These are phyloP conservation scores for Priocnemis perturbator DNA, from an alignment of 2,888 invertebrate genomes.

Conservation along the genomic window DNA sequence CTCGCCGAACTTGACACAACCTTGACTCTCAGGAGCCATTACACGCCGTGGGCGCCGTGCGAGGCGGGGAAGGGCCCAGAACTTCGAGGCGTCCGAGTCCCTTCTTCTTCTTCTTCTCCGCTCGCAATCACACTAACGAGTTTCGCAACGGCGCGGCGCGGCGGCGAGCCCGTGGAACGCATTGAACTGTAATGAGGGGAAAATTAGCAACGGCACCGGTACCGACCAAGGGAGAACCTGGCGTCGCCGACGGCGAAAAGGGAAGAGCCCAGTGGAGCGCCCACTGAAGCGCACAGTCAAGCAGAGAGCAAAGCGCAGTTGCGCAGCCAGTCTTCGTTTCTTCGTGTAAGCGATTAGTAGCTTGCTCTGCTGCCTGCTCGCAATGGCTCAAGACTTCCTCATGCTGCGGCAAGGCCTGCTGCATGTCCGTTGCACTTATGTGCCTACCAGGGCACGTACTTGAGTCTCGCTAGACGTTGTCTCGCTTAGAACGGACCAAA, in stretches of 20 bases:
- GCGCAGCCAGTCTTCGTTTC: slow-evolving; percentile 36
- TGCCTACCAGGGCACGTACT: slow-evolving; percentile 31
- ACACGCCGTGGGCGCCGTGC: background rate
- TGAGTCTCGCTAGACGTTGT: slow-evolving; percentile 18
- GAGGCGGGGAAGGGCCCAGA: slow-evolving; percentile 25
- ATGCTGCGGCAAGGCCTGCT: slow-evolving; percentile 21
- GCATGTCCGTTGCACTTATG: slow-evolving; percentile 24
- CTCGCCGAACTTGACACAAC: slow-evolving; percentile 22
- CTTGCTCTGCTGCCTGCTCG: background rate
- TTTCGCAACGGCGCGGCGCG: slow-evolving; percentile 24
- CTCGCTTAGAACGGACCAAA: no score
- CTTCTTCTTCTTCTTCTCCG: background rate
- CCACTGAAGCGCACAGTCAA: background rate
- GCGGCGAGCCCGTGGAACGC: slow-evolving; percentile 35
- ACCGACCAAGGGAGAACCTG: background rate
- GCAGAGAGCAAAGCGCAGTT: background rate
- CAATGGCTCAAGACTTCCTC: slow-evolving; percentile 25
- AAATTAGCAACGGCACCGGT: slow-evolving; percentile 52
- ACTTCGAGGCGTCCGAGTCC: slow-evolving; percentile 23
- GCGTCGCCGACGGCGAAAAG: slow-evolving; percentile 8
- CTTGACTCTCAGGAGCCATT: slow-evolving; percentile 12
- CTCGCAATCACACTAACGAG: slow-evolving; percentile 34
- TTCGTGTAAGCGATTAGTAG: slow-evolving; percentile 57
- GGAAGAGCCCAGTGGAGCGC: background rate
- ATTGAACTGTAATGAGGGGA: slow-evolving; percentile 59